phyloP scores from a whole-genome alignment of 2,113 vertebrate genomes.

The Cheilinus undulatus region DNA sequence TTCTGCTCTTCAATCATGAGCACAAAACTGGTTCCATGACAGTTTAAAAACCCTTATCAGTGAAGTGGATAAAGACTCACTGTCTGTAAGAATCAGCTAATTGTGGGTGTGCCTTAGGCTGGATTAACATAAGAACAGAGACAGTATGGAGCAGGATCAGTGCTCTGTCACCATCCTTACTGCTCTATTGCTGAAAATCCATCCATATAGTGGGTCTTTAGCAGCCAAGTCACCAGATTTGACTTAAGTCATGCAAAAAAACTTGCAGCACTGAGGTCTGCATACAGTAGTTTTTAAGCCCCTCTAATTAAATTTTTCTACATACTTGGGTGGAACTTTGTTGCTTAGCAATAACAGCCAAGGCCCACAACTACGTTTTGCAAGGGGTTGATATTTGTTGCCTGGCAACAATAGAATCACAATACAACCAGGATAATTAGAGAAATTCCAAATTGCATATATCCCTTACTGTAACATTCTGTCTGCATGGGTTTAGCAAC shows the following conservation, averaged over 20 bases:
- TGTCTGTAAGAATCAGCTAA: slow-evolving; percentile 47
- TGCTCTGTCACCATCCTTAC: no score
- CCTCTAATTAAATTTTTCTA: slow-evolving; percentile 15
- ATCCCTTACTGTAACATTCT: no score
- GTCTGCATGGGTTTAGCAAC: no score
- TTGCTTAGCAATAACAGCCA: slow-evolving; percentile 49
- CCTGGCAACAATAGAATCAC: slow-evolving; percentile 40
- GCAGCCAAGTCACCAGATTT: slow-evolving; percentile 35
- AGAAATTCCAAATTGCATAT: no score
- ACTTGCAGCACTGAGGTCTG: slow-evolving; percentile 21
- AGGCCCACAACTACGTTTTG: neutral
- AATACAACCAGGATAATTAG: no score
- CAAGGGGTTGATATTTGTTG: slow-evolving; percentile 40
- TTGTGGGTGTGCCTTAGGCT: slow-evolving; percentile 42
- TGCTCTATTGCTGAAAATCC: slow-evolving; percentile 31
- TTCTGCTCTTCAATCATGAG: neutral
- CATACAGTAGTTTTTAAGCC: slow-evolving; percentile 32
- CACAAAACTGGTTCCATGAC: slow-evolving; percentile 9
- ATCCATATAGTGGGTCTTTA: slow-evolving; percentile 21
- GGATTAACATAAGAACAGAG: slow-evolving; percentile 75
- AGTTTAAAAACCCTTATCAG: slow-evolving; percentile 39
- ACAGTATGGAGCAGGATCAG: slow-evolving; percentile 56
- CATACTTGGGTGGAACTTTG: slow-evolving; percentile 28
- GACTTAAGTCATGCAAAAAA: slow-evolving; percentile 32
- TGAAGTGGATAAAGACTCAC: slow-evolving; percentile 53